These are phyloP conservation scores for Alosa sapidissima DNA, from an alignment of 2,797 vertebrate species.

Conservation along the genomic window DNA sequence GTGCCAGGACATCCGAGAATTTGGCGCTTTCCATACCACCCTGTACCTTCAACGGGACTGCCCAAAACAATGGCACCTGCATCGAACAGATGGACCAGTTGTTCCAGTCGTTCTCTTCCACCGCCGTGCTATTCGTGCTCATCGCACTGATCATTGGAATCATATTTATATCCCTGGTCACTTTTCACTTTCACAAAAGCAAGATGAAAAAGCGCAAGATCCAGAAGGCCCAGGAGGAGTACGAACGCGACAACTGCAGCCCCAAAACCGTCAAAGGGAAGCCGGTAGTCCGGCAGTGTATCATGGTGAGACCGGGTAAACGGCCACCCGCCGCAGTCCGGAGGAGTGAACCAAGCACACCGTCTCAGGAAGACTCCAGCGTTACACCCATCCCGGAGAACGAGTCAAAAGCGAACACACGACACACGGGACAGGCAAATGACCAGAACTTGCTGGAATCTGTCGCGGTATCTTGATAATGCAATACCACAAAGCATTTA, in stretches of 20 bases:
- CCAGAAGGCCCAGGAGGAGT: conserved; percentile 86
- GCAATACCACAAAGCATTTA: conserved; percentile 29
- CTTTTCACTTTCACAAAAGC: conserved; percentile 86
- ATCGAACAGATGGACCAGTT: conserved; percentile 81
- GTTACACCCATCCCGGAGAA: conserved; percentile 54
- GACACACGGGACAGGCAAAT: conserved; percentile 66
- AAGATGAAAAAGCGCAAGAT: conserved; percentile 91
- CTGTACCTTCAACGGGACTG: conserved; percentile 81
- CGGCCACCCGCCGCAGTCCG: conserved; percentile 56
- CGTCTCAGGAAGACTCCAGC: conserved; percentile 45
- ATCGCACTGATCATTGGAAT: conserved; percentile 82
- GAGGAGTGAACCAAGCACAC: conserved; percentile 45
- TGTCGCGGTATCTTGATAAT: conserved; percentile 82
- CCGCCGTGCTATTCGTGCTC: conserved; percentile 81
- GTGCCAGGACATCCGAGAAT: conserved; percentile 81
- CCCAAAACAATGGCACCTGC: conserved; percentile 70
- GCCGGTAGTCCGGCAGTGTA: conserved; percentile 52
- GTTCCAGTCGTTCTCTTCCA: conserved; percentile 86
- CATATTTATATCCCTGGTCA: conserved; percentile 81
- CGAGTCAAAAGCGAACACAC: conserved; percentile 59
- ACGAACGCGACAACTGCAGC: conserved; percentile 83
- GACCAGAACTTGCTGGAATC: conserved; percentile 75
- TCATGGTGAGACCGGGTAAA: conserved; percentile 54
- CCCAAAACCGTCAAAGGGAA: conserved; percentile 53
- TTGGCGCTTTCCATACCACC: conserved; percentile 80